These are phyloP conservation scores for Eurytoma adleriae DNA, from an alignment of 2,888 invertebrate species.

Conservation along the genomic window DNA sequence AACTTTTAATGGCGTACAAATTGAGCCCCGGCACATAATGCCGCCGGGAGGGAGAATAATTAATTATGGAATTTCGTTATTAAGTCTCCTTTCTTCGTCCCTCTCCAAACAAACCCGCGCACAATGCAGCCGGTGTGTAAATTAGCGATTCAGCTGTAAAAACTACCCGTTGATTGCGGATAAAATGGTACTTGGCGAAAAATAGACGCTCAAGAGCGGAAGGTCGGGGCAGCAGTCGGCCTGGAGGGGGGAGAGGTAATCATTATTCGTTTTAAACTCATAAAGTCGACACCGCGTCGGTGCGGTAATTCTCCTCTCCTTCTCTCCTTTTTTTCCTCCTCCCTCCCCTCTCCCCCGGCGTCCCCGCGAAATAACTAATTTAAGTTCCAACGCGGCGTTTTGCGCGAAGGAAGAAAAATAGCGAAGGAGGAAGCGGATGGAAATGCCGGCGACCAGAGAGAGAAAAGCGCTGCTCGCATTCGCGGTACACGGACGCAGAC, in stretches of 20 bases:
- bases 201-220: constrained; percentile 5
- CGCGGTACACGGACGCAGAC: background rate
- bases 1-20: constrained; percentile 34
- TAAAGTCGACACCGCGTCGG: constrained; percentile 40
- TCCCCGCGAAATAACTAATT: constrained; percentile 47
- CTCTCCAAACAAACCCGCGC: background rate
- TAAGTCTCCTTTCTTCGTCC: constrained; percentile 15
- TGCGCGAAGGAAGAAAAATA: constrained; percentile 29
- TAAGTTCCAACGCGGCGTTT: constrained; percentile 29
- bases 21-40: constrained; percentile 1
- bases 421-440: constrained; percentile 10
- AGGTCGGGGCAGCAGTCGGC: background rate
- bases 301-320: constrained; percentile 14
- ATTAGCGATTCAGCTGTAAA: constrained; percentile 33
- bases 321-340: background rate
- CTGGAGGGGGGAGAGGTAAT: constrained; percentile 9
- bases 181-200: constrained; percentile 26
- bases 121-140: constrained; percentile 20
- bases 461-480: background rate
- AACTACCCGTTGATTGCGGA: constrained; percentile 34
- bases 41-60: constrained; percentile 18
- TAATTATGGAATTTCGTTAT: constrained; percentile 32
- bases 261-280: constrained; percentile 47
- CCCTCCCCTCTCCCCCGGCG: background rate
- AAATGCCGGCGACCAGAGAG: background rate